Conservation (phyloP, 2,888 invertebrate species). For the Criorhina ranunculi region DNA sequence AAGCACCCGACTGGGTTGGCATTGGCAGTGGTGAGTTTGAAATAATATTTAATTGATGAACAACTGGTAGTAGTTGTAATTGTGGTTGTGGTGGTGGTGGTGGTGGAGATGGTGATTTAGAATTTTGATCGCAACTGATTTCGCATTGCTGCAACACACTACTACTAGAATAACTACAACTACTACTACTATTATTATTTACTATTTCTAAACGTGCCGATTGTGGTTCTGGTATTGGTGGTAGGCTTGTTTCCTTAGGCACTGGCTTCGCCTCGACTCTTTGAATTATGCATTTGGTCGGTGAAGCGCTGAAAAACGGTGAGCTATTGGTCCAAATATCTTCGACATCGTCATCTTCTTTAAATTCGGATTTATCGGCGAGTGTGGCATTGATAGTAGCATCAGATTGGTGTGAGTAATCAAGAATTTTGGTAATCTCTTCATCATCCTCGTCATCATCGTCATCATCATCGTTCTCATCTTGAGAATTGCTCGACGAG, state of each 20-base stretch:
- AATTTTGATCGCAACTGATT: slow-evolving; percentile 58
- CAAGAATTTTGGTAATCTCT: slow-evolving; percentile 40
- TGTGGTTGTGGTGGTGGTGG: slow-evolving; percentile 28
- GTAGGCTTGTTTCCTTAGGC: slow-evolving; percentile 76
- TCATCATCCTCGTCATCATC: slow-evolving; percentile 78
- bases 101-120: slow-evolving; percentile 57
- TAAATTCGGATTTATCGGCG: slow-evolving; percentile 24
- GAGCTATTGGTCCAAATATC: slow-evolving; percentile 60
- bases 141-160: slow-evolving; percentile 60
- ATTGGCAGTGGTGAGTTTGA: slow-evolving; percentile 49
- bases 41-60: slow-evolving; percentile 38
- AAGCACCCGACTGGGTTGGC: slow-evolving; percentile 63
- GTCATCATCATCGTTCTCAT: slow-evolving; percentile 80
- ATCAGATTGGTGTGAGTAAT: no score
- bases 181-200: slow-evolving; percentile 76
- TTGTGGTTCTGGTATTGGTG: slow-evolving; percentile 63
- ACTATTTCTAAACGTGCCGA: slow-evolving; percentile 77
- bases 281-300: slow-evolving; percentile 73
- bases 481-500: slow-evolving; percentile 82
- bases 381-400: slow-evolving; percentile 10
- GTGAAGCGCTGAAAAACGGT: slow-evolving; percentile 78
- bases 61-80: slow-evolving; percentile 47
- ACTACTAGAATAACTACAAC: slow-evolving; percentile 63
- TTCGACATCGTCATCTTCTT: slow-evolving; percentile 78
- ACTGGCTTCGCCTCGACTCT: slow-evolving; percentile 74